A percentile compares a stretch with the other conserved stretches of the same genome.
These are phyloP conservation scores for Drosophila bocqueti DNA, from an alignment of 1,140 invertebrate genomes.

Conservation along the genomic window DNA sequence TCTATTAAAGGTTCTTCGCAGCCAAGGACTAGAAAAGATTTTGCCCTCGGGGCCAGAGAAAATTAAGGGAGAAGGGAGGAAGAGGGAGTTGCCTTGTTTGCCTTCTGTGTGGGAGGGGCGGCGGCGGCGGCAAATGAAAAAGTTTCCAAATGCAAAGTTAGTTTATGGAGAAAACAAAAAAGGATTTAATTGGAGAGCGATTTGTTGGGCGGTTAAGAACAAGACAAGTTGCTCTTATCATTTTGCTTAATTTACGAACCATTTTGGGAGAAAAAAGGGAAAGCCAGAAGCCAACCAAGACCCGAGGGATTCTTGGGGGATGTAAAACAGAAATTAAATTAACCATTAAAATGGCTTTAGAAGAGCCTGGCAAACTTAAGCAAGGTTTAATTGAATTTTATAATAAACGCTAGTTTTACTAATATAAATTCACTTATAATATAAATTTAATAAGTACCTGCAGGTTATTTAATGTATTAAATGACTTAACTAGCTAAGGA, in stretches of 20 bases:
- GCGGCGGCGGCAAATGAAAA: constrained; percentile 27
- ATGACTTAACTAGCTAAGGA: not conserved
- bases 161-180: constrained; percentile 54
- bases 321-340: constrained; percentile 8
- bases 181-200: constrained; percentile 76
- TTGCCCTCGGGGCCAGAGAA: not conserved
- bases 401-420: not conserved
- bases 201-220: constrained; percentile 64
- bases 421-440: not conserved
- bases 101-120: not conserved
- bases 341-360: not conserved
- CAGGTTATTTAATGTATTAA: not conserved
- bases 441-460: no score
- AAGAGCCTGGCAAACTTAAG: not conserved
- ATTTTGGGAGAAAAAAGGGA: constrained; percentile 16
- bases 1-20: constrained; percentile 55
- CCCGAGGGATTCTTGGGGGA: not conserved
- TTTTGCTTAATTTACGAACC: constrained; percentile 31
- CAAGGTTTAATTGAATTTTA: not conserved
- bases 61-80: not conserved
- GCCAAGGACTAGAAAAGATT: constrained; percentile 35
- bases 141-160: constrained; percentile 65
- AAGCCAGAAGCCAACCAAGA: not conserved
- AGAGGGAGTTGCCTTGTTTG: constrained; percentile 12
- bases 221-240: constrained; percentile 61